Evolutionary conservation across 2,113 vertebrate genomes (phyloP).

Genomic region (Alosa alosa): DNA sequence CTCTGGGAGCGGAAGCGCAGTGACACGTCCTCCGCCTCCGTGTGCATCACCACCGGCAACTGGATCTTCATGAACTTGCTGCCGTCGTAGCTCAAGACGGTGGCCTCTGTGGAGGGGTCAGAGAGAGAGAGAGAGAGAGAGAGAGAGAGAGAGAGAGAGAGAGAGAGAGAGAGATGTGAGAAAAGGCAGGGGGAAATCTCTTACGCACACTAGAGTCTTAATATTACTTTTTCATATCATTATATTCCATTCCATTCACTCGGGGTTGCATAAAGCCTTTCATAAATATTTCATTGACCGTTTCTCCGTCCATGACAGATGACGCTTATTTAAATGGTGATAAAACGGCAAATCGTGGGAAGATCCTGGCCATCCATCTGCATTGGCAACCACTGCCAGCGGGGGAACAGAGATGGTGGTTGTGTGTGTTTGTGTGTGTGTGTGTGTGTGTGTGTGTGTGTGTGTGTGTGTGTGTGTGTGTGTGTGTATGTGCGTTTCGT

Average conservation of each 20-base stretch:
- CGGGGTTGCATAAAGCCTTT: neutral
- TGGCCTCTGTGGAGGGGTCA: slow-evolving; percentile 79
- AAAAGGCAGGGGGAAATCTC: neutral
- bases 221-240: neutral
- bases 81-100: slow-evolving; percentile 93
- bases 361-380: neutral
- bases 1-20: slow-evolving; percentile 91
- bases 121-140: slow-evolving; percentile 17
- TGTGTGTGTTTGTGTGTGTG: slow-evolving; percentile 11
- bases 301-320: neutral
- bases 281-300: slow-evolving; percentile 8
- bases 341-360: neutral
- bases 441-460: neutral
- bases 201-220: neutral
- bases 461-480: neutral
- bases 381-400: neutral
- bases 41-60: slow-evolving; percentile 94
- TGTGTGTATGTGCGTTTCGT: neutral
- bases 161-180: neutral
- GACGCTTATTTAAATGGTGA: slow-evolving; percentile 9
- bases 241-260: neutral
- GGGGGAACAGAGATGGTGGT: neutral
- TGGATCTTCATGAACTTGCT: slow-evolving; percentile 99
- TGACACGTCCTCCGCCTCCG: slow-evolving; percentile 93
- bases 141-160: neutral